Evolutionary conservation across 2,113 vertebrate genomes (phyloP), one percentile per base, ranked within the genome.

Genomic region (Cyanistes caeruleus): DNA sequence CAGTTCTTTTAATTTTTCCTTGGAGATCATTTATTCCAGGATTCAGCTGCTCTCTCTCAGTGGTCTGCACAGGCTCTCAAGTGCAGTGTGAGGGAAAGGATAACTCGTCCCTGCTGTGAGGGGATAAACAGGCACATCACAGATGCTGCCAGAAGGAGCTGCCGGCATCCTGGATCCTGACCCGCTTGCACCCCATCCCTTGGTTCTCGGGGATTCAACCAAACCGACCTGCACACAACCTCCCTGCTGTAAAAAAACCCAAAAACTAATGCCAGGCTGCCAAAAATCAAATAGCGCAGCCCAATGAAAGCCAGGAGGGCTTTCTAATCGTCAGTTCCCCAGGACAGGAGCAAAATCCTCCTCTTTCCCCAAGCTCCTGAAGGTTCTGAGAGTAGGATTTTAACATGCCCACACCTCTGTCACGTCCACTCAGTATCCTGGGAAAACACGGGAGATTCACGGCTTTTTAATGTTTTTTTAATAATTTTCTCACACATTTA

Each of bases 361-460:
- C 31, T 70, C 23, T 28, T 73, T 39, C 21, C 64, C 14, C 7
- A 6, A 35, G 33, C 33, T 41, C 17, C 55, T 10, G n/a, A 33
- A 55, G 78, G 20, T 31, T 88, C 51, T 10, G 52, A 22, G 28
- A 39, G n/a, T 0, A 43, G 1, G 3, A 46, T 79, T 90, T 78
- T 11, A 18, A 24, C 1, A 1, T 14, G 33, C 46, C 39, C 56
- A 37, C 31, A 5, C 22, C 48, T 64, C 68, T 69, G 31, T 53
- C 52, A 15, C 0, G 1, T 55, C 49, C 0, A 0, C 37, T 68
- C 31, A 4, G n/a, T 1, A 58, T 23, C 51, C 37, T 21, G 16
- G 27, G 9, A 14, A 62, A 87, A n/a, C 9, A 15, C 8, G 14
- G 33, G 22, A 67, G 9, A 90, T 18, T 7, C 1, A 3, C 3